Base-by-base conservation (phyloP, 2,797 vertebrate species). In the Lagocephalus sceleratus region DNA sequence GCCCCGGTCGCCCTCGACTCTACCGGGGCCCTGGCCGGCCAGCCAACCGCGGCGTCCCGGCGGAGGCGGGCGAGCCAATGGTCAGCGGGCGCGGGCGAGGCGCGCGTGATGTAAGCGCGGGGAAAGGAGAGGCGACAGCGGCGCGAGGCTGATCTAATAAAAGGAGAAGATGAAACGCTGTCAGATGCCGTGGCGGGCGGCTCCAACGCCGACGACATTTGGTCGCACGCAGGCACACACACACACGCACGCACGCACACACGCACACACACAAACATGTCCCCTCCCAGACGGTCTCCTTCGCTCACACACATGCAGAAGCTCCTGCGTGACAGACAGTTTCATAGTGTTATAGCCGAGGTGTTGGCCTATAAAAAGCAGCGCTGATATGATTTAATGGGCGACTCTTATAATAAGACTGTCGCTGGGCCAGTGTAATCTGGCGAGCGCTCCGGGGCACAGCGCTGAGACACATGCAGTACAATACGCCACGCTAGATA, bases 311-410 rank as follows among this genome's bases (percentile, higher is more conserved):
- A 64, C 29, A 67, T 66, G 12, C 32, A 35, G 32, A 35, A 12
- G 32, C 12, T 14, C 63, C 49, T 54, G 64, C 38, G 63, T 87
- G 87, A 87, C 61, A 66, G 85, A 84, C 84, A 83, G 85, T 85
- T 86, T 79, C 81, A 85, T 80, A 79, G 85, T 80, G 66, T 77
- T 48, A 73, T 73, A 68, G 81, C 86, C 80, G 79, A 89, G 85
- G 87, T 86, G 87, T 82, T 79, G 82, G 82, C 85, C 88, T 90
- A 90, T 91, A 89, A 90, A 90, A 91, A 89, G 89, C 84, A 81
- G 82, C 68, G 81, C 87, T 88, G 89, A 89, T 91, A 89, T 87
- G 89, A 90, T 90, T 91, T 90, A 86, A 91, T 87, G 85, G 83
- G 78, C 79, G 69, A 81, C 84, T 85, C 85, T 88, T 88, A 90